phyloP scores from a whole-genome alignment of 2,113 vertebrate species.

The Sula dactylatra region DNA sequence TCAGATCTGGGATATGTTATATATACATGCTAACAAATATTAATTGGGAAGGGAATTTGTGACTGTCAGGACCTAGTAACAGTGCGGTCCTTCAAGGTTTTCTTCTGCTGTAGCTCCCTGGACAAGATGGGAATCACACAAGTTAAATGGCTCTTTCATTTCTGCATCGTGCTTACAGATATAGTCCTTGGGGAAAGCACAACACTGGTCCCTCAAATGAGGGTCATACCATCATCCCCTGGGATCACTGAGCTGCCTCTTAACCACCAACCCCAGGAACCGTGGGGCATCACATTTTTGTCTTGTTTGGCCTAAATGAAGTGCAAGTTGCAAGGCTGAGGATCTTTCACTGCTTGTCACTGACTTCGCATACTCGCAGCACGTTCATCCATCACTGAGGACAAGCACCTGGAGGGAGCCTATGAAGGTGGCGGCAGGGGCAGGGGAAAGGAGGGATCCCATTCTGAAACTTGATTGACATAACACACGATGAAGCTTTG shows the following conservation, averaged over 20 bases:
- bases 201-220: neutral
- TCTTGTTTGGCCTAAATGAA: neutral
- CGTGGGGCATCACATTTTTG: fast-evolving
- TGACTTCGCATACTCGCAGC: neutral
- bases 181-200: neutral
- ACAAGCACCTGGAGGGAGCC: neutral
- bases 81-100: neutral
- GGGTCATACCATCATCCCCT: neutral
- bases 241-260: neutral
- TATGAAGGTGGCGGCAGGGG: fast-evolving
- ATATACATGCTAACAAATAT: neutral
- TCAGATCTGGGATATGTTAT: neutral
- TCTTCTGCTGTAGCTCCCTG: neutral
- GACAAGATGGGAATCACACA: neutral
- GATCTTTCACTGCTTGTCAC: neutral
- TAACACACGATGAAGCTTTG: neutral
- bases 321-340: neutral
- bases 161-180: neutral
- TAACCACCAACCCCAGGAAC: neutral
- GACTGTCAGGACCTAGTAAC: neutral
- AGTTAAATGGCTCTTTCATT: neutral
- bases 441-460: neutral
- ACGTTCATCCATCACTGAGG: neutral
- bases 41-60: neutral
- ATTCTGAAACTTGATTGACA: neutral